A percentile compares a stretch with the other conserved stretches of the same genome.
Evolutionary conservation across 2,888 invertebrate genomes (phyloP).

Genomic region (Tinea pellionella): DNA sequence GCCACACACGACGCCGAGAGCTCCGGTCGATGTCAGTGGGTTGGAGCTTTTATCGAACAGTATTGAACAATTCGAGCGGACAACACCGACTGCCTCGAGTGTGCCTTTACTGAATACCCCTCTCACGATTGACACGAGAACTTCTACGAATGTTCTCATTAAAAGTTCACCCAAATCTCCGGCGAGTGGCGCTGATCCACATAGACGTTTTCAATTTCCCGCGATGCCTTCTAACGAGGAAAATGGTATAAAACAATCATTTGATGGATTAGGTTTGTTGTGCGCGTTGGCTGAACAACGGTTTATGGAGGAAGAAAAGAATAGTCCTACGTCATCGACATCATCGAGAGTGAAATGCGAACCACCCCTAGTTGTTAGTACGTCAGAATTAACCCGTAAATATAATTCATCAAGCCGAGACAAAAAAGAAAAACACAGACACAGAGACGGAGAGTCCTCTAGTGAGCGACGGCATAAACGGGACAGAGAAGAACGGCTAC

Average conservation of each 20-base stretch:
- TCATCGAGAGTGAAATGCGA: conserved; percentile 43
- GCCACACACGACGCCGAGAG: conserved; percentile 25
- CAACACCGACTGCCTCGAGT: conserved; percentile 41
- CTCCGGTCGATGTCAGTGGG: conserved; percentile 79
- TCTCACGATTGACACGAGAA: conserved; percentile 51
- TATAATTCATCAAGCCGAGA: conserved; percentile 28
- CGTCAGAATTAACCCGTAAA: conserved; percentile 29
- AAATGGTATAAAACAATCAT: conserved; percentile 48
- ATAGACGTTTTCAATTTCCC: conserved; percentile 50
- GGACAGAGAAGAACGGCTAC: conserved; percentile 51
- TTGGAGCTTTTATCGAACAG: conserved; percentile 86
- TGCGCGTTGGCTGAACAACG: conserved; percentile 89
- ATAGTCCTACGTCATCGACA: conserved; percentile 31
- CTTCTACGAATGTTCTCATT: conserved; percentile 52
- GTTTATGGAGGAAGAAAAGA: conserved; percentile 79
- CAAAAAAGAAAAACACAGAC: conserved; percentile 50
- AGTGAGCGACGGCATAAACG: conserved; percentile 47
- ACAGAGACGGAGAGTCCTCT: conserved; percentile 49
- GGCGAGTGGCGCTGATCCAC: conserved; percentile 44
- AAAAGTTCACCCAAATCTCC: conserved; percentile 59
- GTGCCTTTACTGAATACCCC: conserved; percentile 40
- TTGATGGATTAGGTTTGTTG: conserved; percentile 78
- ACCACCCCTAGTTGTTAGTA: conserved; percentile 34
- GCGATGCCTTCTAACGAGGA: conserved; percentile 27
- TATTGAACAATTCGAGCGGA: conserved; percentile 81